phyloP scores from a whole-genome alignment of 1,140 invertebrate genomes.

The Eufriesea mexicana region DNA sequence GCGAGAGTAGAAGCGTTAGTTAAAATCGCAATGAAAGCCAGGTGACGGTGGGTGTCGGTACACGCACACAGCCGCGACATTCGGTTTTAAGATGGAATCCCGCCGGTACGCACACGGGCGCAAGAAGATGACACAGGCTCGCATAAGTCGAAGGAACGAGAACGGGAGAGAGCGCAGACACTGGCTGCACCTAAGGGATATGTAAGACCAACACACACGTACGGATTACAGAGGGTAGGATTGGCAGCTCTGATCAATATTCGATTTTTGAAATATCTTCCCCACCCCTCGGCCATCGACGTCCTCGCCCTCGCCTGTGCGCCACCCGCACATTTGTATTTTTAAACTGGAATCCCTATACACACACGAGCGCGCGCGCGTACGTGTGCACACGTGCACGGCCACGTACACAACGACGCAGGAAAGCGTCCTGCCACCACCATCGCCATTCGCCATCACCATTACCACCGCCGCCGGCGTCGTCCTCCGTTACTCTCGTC shows the following conservation, averaged over 20 bases:
- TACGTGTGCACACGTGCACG: slow-evolving; percentile 24
- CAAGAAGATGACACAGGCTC: slow-evolving; percentile 49
- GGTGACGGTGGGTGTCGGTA: neutral
- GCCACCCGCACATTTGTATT: slow-evolving; percentile 77
- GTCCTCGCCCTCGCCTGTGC: slow-evolving; percentile 49
- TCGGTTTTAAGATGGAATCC: slow-evolving; percentile 6
- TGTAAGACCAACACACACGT: slow-evolving; percentile 72
- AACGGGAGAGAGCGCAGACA: slow-evolving; percentile 58
- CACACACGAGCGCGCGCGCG: slow-evolving; percentile 64
- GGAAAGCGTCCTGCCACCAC: slow-evolving; percentile 68
- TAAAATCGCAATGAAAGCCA: slow-evolving; percentile 1
- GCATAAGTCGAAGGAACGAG: slow-evolving; percentile 56
- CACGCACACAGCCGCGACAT: neutral
- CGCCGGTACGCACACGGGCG: neutral
- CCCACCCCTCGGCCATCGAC: slow-evolving; percentile 65
- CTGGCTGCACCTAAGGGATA: slow-evolving; percentile 67
- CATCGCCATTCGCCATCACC: slow-evolving; percentile 79
- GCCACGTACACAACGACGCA: slow-evolving; percentile 40
- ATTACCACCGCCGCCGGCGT: slow-evolving; percentile 77
- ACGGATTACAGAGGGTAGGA: slow-evolving; percentile 79
- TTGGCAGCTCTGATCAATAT: slow-evolving; percentile 82
- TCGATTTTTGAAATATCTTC: slow-evolving; percentile 82
- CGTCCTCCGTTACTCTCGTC: slow-evolving; percentile 52
- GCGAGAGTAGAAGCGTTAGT: neutral
- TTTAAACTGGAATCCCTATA: slow-evolving; percentile 82